Base-by-base conservation (phyloP, 2,888 invertebrate genomes). In the Eristalinus aeneus region DNA sequence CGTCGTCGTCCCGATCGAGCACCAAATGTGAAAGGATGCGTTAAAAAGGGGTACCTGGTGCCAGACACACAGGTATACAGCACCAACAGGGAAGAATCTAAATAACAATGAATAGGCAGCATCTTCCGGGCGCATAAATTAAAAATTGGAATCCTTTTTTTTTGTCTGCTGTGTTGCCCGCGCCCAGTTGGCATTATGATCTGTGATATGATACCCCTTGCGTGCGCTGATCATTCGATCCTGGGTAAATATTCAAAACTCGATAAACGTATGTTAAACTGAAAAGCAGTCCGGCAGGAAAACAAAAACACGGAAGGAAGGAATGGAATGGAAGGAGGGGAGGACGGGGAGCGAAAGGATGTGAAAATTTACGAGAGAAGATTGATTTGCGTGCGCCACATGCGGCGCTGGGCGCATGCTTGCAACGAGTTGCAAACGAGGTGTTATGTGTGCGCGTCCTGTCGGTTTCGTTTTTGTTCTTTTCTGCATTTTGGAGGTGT, bases 111-210 rank as follows among this genome's bases (percentile, higher is more conserved):
- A 86, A 86, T 74, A 86, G 86, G 82, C 46, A 82, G 73, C 69
- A 82, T 82, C 82, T 81, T 81, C 73, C 76, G 68, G 73, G 76
- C 77, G 86, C 86, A 82, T 86, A 86, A 86, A 86, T 86, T 86
- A 86, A 73, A 69, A 80, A 72, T 69, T 39, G 11, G 36, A 68
- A 78, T 82, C 82, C 86, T 86, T 77, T 86, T 86, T 77, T 86
- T 86, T 5, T 86, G 86, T 86, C 77, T 76, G 75, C 58, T 34
- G 36, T 20, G 36, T 20, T 65, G 20, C 20, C n/a, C 56, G n/a
- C 20, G 69, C 56, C 74, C 74, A 71, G 69, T 73, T 78, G 78
- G 82, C 46, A 71, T 73, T 83, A 64, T 71, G 75, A 80, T 84
- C 67, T 54, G 81, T 81, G 85, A 72, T 69, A 76, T 85, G 80